Evolutionary conservation across 2,113 vertebrate species (phyloP).

Genomic region (Lagopus leucura): DNA sequence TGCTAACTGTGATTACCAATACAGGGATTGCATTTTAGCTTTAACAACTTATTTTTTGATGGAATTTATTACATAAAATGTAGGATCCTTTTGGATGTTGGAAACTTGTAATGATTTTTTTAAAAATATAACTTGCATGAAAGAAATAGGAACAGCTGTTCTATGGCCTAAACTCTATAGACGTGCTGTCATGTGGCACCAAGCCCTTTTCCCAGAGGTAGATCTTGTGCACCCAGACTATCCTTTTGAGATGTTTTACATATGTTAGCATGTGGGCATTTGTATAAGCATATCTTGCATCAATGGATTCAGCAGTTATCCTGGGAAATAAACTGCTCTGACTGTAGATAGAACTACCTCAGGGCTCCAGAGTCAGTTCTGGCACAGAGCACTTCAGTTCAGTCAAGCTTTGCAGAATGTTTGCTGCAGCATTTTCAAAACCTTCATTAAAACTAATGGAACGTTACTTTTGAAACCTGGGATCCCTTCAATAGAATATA

Average conservation of each 20-base stretch:
- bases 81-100: neutral
- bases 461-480: slow-evolving; percentile 24
- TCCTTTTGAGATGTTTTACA: slow-evolving; percentile 47
- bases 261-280: slow-evolving; percentile 38
- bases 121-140: neutral
- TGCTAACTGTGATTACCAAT: neutral
- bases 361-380: neutral
- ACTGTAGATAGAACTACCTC: slow-evolving; percentile 26
- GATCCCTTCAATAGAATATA: slow-evolving; percentile 26
- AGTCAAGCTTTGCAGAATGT: slow-evolving; percentile 26
- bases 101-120: neutral
- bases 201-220: slow-evolving; percentile 43
- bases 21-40: neutral
- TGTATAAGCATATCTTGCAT: slow-evolving; percentile 40
- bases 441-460: slow-evolving; percentile 35
- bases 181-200: slow-evolving; percentile 24
- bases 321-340: slow-evolving; percentile 40
- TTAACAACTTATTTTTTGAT: neutral
- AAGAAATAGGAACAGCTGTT: slow-evolving; percentile 25
- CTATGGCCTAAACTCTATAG: neutral
- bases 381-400: neutral
- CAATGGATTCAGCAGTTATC: slow-evolving; percentile 24
- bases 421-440: slow-evolving; percentile 28
- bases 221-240: neutral
- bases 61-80: neutral